A percentile compares a stretch with the other conserved stretches of the same genome.
These are phyloP conservation scores for Phaenicophaeus curvirostris DNA, from an alignment of 2,797 vertebrate species.

Conservation along the genomic window DNA sequence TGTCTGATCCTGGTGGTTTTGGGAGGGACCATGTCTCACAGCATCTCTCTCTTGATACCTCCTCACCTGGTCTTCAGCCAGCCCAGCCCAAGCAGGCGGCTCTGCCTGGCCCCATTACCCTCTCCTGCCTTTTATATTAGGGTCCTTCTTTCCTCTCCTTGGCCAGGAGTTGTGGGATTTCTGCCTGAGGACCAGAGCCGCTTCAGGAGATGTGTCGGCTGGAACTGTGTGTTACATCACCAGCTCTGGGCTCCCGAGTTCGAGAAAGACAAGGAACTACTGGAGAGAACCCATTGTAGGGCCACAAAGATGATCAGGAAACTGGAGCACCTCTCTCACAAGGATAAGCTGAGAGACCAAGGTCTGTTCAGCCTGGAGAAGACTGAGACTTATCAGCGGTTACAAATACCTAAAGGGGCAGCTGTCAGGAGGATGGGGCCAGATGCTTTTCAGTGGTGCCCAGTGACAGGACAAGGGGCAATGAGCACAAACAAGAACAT, in stretches of 20 bases:
- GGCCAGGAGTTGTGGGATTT: not conserved
- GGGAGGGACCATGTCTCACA: not conserved
- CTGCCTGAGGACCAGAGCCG: not conserved
- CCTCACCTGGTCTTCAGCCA: not conserved
- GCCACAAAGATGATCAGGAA: too few species aligned
- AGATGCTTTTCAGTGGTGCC: too few species aligned
- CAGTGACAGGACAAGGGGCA: too few species aligned
- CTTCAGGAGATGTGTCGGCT: not conserved
- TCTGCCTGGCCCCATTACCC: not conserved
- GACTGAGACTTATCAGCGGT: too few species aligned
- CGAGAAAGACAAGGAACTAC: too few species aligned
- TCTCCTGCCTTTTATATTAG: not conserved
- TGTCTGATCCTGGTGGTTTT: not conserved
- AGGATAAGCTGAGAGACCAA: too few species aligned
- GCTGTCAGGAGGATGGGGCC: too few species aligned
- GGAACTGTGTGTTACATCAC: not conserved
- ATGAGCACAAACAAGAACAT: too few species aligned
- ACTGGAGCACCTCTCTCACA: too few species aligned
- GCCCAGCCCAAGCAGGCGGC: not conserved
- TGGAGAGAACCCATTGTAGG: too few species aligned
- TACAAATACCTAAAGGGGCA: too few species aligned
- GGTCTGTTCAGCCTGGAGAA: too few species aligned
- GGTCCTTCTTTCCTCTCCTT: not conserved
- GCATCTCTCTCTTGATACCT: not conserved
- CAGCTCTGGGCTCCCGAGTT: not conserved